Evolutionary conservation across 2,888 invertebrate genomes (phyloP).

Genomic region (Teinopalpus imperialis): DNA sequence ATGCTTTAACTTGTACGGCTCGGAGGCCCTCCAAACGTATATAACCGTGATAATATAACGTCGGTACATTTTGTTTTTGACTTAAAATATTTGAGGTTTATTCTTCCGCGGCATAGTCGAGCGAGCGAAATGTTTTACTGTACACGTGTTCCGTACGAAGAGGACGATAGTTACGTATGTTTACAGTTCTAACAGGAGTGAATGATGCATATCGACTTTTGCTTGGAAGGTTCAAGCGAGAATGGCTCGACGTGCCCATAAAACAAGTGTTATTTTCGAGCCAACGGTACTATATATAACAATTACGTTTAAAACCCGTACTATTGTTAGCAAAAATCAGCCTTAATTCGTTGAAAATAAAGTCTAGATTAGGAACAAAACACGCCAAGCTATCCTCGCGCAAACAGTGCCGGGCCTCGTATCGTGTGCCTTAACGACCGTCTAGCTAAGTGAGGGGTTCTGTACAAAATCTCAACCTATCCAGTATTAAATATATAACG

Average conservation of each 20-base stretch:
- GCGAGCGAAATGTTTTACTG: constrained; percentile 44
- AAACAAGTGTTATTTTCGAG: constrained; percentile 40
- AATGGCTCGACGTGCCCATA: constrained; percentile 52
- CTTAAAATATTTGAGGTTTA: constrained; percentile 36
- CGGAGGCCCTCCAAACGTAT: constrained; percentile 51
- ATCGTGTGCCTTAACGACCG: background rate
- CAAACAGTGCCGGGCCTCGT: constrained; percentile 32
- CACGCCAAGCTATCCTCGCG: constrained; percentile 66
- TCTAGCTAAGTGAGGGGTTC: constrained; percentile 31
- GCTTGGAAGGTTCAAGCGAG: constrained; percentile 42
- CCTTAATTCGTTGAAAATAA: constrained; percentile 69
- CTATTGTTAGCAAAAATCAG: constrained; percentile 64
- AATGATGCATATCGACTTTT: background rate
- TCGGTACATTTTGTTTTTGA: too few species aligned
- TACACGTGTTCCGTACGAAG: constrained; percentile 47
- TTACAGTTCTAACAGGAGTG: constrained; percentile 41
- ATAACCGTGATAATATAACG: too few species aligned
- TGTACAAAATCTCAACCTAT: constrained; percentile 62
- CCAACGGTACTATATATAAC: constrained; percentile 46
- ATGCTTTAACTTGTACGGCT: constrained; percentile 41
- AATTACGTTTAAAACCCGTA: constrained; percentile 60
- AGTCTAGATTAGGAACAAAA: constrained; percentile 73
- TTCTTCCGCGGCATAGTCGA: constrained; percentile 61
- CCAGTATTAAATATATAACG: constrained; percentile 40
- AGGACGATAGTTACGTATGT: constrained; percentile 47